phyloP scores from a whole-genome alignment of 1,140 invertebrate genomes.

The Drosophila neocordata region DNA sequence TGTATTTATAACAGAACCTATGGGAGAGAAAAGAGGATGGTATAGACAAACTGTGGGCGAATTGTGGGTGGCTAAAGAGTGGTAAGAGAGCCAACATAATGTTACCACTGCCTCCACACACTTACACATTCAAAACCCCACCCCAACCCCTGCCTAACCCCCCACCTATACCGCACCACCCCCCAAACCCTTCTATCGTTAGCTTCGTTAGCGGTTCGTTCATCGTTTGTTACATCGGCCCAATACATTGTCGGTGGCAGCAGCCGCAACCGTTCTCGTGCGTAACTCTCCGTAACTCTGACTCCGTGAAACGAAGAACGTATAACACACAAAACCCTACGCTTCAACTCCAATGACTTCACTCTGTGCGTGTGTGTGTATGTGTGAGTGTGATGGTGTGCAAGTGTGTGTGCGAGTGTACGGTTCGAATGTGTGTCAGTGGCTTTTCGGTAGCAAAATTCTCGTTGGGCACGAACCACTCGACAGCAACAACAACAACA shows the following conservation, averaged over 20 bases:
- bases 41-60: constrained; percentile 30
- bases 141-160: not conserved
- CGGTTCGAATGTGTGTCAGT: constrained; percentile 74
- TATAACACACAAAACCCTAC: constrained; percentile 1
- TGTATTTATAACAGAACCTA: constrained; percentile 60
- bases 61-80: not conserved
- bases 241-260: constrained; percentile 24
- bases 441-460: constrained; percentile 57
- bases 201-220: constrained; percentile 40
- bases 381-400: constrained; percentile 4
- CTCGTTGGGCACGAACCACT: constrained; percentile 71
- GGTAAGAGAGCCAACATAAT: constrained; percentile 53
- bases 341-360: constrained; percentile 44
- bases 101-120: constrained; percentile 44
- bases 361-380: constrained; percentile 28
- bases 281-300: constrained; percentile 24
- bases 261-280: constrained; percentile 36
- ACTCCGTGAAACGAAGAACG: constrained; percentile 2
- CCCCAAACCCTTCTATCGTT: constrained; percentile 23
- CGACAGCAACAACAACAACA: constrained; percentile 21
- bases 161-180: not conserved
- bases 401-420: constrained; percentile 19
- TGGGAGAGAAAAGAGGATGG: constrained; percentile 34
- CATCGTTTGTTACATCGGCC: constrained; percentile 44
- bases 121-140: not conserved